Conservation (phyloP, 2,797 vertebrate genomes). For the Tenualosa thibaudeaui region DNA sequence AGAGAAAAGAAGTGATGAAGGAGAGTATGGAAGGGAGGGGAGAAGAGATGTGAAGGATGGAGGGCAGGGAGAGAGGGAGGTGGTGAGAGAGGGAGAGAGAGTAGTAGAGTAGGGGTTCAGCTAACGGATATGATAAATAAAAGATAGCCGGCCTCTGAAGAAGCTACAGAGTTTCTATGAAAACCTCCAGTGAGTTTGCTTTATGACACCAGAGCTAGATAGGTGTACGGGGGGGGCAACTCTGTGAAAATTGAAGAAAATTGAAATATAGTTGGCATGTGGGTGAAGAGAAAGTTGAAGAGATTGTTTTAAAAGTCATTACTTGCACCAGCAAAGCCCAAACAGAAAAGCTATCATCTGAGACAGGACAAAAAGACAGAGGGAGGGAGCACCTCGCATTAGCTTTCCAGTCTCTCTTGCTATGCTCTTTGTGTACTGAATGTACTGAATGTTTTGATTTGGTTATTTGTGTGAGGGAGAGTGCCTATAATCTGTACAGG, state of each 20-base stretch:
- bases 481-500: background rate
- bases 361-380: too few species aligned
- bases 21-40: background rate
- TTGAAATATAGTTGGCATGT: background rate
- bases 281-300: background rate
- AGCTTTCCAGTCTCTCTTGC: background rate
- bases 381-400: background rate
- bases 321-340: background rate
- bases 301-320: slow-evolving; percentile 11
- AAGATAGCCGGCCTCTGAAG: background rate
- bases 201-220: background rate
- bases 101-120: background rate
- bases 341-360: background rate
- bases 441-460: background rate
- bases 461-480: slow-evolving; percentile 7
- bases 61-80: background rate
- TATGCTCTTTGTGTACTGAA: background rate
- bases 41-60: background rate
- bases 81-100: too few species aligned
- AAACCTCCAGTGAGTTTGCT: background rate
- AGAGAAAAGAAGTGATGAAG: background rate
- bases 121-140: background rate
- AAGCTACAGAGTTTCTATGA: background rate
- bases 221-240: background rate
- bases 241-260: background rate